Base-by-base conservation (phyloP, 1,140 invertebrate species). In the Drosophila ananassae region DNA sequence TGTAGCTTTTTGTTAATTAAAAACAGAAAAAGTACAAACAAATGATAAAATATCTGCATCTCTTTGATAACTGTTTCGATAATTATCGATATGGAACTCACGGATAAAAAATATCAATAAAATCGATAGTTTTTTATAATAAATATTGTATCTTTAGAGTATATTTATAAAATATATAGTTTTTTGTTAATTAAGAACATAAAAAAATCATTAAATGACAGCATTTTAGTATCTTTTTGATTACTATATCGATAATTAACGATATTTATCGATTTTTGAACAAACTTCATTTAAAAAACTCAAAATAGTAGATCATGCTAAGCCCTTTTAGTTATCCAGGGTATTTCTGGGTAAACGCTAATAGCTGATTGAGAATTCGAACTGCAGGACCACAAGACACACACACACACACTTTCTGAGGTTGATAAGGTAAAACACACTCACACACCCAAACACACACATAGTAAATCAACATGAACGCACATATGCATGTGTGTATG, bases 401-500 rank as follows among this genome's bases (percentile, higher is more conserved):
- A 48, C 56, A 58, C 50, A 68, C 30, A 46, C 41, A 28, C 51
- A 68, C 22, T 34, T 30, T 21, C 58, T 2, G 8, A 21, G 41
- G 13, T 44, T 21, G 41, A 44, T 44, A 44, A 44, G 17, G 41
- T 44, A 44, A 21, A 44, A 30, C 21, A 28, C 54, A 51, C 47
- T 61, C 32, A 37, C 47, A 69, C 25, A 44, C 46, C 24, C 57
- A n/a, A n/a, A 77, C 41, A 48, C 53, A 57, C 53, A 25, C 46
- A 52, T 50, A 79, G 52, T 66, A 75, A 75, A 75, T 75, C 72
- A 75, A 75, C 72, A 75, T 66, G 71, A 62, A 54, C 51, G 68
- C 52, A 74, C 64, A 47, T 47, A 37, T 25, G 48, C 24, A 57
- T 37, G 59, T 25, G 44, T 44, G 53, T 52, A 52, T 62, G 63